Base-by-base conservation (phyloP, 2,797 vertebrate species). In the Onychomys arenicola region DNA sequence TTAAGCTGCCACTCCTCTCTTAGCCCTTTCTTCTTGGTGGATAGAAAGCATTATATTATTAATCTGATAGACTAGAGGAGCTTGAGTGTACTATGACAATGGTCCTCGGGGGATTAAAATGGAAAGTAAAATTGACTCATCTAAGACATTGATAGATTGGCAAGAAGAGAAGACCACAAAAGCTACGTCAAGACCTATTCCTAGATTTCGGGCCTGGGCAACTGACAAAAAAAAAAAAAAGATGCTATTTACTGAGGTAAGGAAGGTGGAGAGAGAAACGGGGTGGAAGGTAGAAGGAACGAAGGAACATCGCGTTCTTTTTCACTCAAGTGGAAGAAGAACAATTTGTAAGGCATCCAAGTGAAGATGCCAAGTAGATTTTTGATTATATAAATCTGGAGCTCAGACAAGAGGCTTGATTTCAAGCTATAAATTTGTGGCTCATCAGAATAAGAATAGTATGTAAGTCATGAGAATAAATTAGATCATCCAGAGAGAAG, bases 291-390 rank as follows among this genome's bases (percentile, higher is more conserved):
- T 3, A 87, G 21, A n/a, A 69, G 46, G 61, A 86, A 94, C 76
- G 21, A n/a, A 69, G 46, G 61, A 82, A 94, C 76, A 92, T 75
- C 34, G 12, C 90, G 81, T 90, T 97, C 81, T 90, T 94, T 94
- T 95, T 34, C 57, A 29, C n/a, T 63, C 80, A 73, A 85, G 63
- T 90, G 43, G 52, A 95, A 93, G 75, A 80, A 75, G 32, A 89
- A 73, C 82, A 90, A 92, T 52, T 57, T 96, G 21, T 90, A 52
- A 88, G 55, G 40, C 10, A 55, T 90, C 85, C 73, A 75, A 76
- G 43, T 29, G 78, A 76, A 93, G 40, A 75, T n/a, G 61, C 63
- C 43, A 93, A 90, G 37, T 65, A 63, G 46, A 49, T 21, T 83
- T 8, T 82, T 37, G 8, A n/a, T 94, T 81, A 73, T 55, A 13